phyloP scores from a whole-genome alignment of 2,797 vertebrate species.

The Limosa lapponica region DNA sequence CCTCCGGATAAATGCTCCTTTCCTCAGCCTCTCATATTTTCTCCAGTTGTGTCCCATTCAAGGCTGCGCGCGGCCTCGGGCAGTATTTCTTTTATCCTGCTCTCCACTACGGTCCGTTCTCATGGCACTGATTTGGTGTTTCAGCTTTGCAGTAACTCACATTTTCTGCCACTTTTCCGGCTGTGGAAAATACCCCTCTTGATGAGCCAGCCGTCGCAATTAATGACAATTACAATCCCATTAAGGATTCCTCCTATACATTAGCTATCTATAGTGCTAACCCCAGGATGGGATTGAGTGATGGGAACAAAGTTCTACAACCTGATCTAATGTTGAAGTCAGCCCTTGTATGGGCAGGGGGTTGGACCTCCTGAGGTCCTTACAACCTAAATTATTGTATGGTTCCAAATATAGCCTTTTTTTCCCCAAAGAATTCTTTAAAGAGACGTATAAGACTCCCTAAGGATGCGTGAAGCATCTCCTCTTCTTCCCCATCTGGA shows the following conservation, averaged over 20 bases:
- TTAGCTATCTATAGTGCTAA: neutral
- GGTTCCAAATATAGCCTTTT: neutral
- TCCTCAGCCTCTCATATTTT: neutral
- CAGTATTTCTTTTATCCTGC: neutral
- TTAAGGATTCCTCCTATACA: neutral
- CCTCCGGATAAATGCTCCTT: neutral
- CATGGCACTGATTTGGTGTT: neutral
- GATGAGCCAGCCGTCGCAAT: neutral
- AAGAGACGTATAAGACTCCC: neutral
- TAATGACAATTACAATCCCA: neutral
- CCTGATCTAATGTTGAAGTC: neutral
- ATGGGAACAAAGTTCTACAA: fast-evolving
- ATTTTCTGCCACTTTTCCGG: neutral
- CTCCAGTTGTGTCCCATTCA: neutral
- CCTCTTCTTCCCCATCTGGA: conserved; percentile 19
- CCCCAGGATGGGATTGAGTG: neutral
- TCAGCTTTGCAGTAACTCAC: neutral
- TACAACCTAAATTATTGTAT: neutral
- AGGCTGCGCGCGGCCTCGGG: neutral
- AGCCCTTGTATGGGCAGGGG: neutral
- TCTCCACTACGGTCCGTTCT: neutral
- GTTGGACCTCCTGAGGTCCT: neutral
- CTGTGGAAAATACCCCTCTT: neutral
- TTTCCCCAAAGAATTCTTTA: neutral
- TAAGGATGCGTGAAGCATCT: neutral